Evolutionary conservation across 2,797 vertebrate species (phyloP), one percentile per base, ranked within the genome.

Genomic region (Gouania willdenowi): DNA sequence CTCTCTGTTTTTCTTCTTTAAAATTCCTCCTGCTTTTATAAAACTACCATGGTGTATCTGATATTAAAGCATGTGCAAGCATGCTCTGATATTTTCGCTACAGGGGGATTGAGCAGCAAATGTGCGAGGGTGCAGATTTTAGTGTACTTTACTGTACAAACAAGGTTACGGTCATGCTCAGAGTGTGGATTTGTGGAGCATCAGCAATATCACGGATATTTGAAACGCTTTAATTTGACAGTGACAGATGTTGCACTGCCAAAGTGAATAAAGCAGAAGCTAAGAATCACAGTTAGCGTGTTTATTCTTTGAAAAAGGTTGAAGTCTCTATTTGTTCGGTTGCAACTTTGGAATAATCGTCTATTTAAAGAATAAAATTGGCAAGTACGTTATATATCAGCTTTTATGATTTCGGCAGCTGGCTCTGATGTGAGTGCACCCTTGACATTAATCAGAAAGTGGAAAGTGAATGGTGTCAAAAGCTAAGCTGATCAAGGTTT

Each of bases 21-120:
- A n/a, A n/a, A 6, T 21, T 19, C 20, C 26, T 26, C 26, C 1
- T 10, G 35, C 63, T 52, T 45, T 36, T 46, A 68, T 67, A 65
- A 74, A 59, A 65, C 55, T 71, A n/a, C n/a, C n/a, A n/a, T n/a
- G n/a, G n/a, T n/a, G 70, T 71, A 48, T 76, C 56, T 60, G 58
- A 45, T 53, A 59, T 58, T 67, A 66, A 66, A 64, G 31, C 73
- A 9, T 48, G 68, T 55, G 70, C 65, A 75, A 70, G 42, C 68
- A 53, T 57, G 66, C 37, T 58, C 47, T 25, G 37, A 68, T 44
- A 53, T 63, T 68, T 57, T 66, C 53, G 71, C 66, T 63, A 50
- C 56, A 65, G 55, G 60, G 40, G 37, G 37, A 62, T 56, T 23
- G 55, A 60, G 41, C 22, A 27, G n/a, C 38, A 39, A 62, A 75